Evolutionary conservation across 2,888 invertebrate genomes (phyloP), one percentile per base, ranked within the genome.

Genomic region (Xylocampa areola): DNA sequence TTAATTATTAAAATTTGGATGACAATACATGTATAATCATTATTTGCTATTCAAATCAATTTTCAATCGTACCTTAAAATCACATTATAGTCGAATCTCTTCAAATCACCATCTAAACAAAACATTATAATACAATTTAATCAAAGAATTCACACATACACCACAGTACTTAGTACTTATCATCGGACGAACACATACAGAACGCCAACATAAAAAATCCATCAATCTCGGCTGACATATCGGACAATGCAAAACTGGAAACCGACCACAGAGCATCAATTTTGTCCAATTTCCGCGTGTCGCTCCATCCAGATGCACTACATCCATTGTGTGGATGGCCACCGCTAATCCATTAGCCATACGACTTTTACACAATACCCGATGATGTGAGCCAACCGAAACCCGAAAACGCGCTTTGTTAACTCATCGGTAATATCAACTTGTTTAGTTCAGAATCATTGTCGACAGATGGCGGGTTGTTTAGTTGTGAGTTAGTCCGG

Each of bases 341-440:
- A 82, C 88, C 82, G 77, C 89, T 89, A 91, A 92, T 92, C 92
- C 91, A 92, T 92, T 92, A 91, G 87, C 73, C 81, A 85, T 85
- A 82, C 79, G 84, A 88, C 87, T 88, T 87, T 88, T 85, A 79
- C 81, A 91, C 90, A 89, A 91, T 90, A 73, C 74, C 69, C 68
- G 50, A 54, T 81, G 81, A 80, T 79, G 84, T 63, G 69, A 63
- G 47, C 75, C 57, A 68, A 70, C 67, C 40, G 74, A 77, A 73
- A 65, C 70, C 76, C 68, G 57, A 75, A 82, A 80, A 68, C 61
- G 68, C 52, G 79, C 76, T 74, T 83, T 82, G 76, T 78, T 70
- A 51, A 40, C 57, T 33, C 63, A 48, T 44, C 50, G 23, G 37
- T 60, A 59, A 54, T 55, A 29, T 40, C 43, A 60, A 72, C 55